These are phyloP conservation scores for Hartigia nigra DNA, from an alignment of 2,888 invertebrate genomes.

Conservation along the genomic window DNA sequence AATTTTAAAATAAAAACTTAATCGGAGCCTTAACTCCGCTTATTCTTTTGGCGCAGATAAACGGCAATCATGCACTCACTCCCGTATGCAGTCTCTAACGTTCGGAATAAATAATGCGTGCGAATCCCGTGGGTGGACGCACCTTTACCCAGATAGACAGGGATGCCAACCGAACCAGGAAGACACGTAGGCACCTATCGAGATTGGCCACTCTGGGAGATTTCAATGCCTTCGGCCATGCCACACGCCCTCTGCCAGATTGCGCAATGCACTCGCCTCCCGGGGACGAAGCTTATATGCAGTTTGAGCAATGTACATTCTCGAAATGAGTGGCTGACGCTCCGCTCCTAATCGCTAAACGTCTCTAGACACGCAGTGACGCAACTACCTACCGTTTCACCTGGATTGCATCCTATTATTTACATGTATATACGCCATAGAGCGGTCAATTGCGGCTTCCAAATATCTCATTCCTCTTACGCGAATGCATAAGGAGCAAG, in stretches of 20 bases:
- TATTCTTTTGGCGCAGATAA: not conserved
- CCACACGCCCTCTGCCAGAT: not conserved
- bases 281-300: not conserved
- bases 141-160: not conserved
- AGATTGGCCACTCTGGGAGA: not conserved
- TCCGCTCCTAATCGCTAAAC: slow-evolving; percentile 34
- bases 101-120: not conserved
- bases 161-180: not conserved
- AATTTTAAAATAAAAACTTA: not conserved
- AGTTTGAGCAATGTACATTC: slow-evolving; percentile 16
- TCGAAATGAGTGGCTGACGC: slow-evolving; percentile 21
- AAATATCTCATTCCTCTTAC: not conserved
- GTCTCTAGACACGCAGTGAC: slow-evolving; percentile 30
- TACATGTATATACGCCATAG: not conserved
- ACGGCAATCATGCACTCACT: not conserved
- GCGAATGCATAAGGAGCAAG: not conserved
- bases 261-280: not conserved
- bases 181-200: not conserved
- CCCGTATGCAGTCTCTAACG: not conserved
- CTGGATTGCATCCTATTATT: not conserved
- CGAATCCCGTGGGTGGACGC: not conserved
- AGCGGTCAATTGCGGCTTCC: not conserved
- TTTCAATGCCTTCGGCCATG: not conserved
- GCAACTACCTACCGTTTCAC: slow-evolving; percentile 19
- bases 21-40: not conserved